phyloP scores from a whole-genome alignment of 2,113 vertebrate genomes.

The Pollimyrus isidori region DNA sequence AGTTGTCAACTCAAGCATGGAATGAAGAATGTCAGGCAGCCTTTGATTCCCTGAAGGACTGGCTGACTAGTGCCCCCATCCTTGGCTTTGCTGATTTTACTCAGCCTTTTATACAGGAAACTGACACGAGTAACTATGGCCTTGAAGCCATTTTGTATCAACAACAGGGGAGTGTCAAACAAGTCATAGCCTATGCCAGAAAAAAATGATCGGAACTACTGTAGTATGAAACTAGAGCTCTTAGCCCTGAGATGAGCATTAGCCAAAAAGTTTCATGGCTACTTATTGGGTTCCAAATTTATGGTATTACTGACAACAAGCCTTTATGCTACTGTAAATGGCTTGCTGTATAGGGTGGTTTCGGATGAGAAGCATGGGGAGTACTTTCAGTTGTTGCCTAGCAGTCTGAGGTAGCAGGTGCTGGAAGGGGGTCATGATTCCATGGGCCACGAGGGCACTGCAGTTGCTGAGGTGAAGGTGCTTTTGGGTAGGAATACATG shows the following conservation, averaged over 20 bases:
- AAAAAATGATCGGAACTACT: conserved; percentile 19
- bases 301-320: neutral
- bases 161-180: neutral
- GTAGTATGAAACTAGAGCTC: conserved; percentile 22
- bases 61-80: neutral
- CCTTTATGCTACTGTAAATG: neutral
- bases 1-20: neutral
- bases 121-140: conserved; percentile 10
- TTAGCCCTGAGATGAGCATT: conserved; percentile 20
- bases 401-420: conserved; percentile 6
- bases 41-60: conserved; percentile 7
- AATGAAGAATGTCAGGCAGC: neutral
- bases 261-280: neutral
- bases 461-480: neutral
- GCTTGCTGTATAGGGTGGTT: conserved; percentile 11
- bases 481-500: no score
- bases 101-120: conserved; percentile 8
- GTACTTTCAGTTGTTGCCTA: conserved; percentile 13
- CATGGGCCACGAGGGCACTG: neutral
- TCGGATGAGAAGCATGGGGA: neutral
- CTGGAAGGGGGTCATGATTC: no score
- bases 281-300: conserved; percentile 16
- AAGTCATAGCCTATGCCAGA: conserved; percentile 24
- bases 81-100: conserved; percentile 7
- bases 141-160: conserved; percentile 17